Evolutionary conservation across 2,113 vertebrate species (phyloP), one percentile per base, ranked within the genome.

Genomic region (Melospiza melodia): DNA sequence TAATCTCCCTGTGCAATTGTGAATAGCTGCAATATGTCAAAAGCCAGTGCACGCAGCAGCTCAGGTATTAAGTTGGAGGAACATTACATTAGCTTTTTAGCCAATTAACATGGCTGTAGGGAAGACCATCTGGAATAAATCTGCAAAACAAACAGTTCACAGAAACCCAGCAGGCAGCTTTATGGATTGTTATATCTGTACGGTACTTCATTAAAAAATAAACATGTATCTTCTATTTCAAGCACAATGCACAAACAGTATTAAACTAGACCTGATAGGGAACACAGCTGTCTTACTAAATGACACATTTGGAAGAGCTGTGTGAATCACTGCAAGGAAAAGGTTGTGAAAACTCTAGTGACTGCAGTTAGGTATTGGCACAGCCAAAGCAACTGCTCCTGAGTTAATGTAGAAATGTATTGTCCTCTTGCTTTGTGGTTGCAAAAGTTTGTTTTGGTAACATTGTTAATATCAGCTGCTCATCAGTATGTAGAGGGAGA

Each of bases 61-160:
- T 73, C 78, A 94, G 95, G 73, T 95, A 89, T 81, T 73, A 78
- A 78, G 61, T 1, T 62, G 72, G 86, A 90, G 77, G 80, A 92
- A 79, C 15, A 84, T 65, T 88, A 78, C 37, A 59, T 57, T 77
- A 91, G 63, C 39, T 92, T 94, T 92, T 91, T 72, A 93, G 88
- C 22, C 79, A 94, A 95, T 94, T 95, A 96, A 85, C 65, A 33
- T n/a, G 63, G 65, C 57, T 84, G 59, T 37, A 80, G 67, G 83
- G 59, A 44, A 72, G 16, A 80, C 57, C 82, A 95, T 57, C 85
- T 91, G 93, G 73, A 94, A 91, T 71, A 93, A 88, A 86, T 95
- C 90, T 90, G 68, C 0, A 4, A 84, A 94, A 61, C 31, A 96
- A 91, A 90, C 51, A 78, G 48, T 78, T 93, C 73, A 68, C n/a